A percentile compares a stretch with the other conserved stretches of the same genome.
Evolutionary conservation across 1,140 invertebrate genomes (phyloP).

Genomic region (Musca domestica): DNA sequence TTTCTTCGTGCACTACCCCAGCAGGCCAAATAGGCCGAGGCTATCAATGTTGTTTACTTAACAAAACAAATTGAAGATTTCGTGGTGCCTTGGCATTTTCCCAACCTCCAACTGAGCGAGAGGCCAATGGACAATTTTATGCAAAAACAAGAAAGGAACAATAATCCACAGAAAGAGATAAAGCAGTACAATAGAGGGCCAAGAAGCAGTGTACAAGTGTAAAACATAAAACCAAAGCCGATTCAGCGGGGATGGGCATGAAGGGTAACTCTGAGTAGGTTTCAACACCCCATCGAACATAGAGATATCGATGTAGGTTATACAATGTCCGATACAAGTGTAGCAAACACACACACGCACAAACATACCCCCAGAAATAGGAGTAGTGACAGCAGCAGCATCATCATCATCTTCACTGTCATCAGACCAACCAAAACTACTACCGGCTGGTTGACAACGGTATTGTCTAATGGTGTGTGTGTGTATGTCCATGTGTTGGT

Average conservation of each 20-base stretch:
- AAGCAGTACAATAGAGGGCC: neutral
- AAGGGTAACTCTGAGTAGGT: constrained; percentile 3
- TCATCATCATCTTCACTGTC: neutral
- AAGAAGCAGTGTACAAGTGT: neutral
- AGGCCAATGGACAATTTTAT: neutral
- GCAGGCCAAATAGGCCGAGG: no score
- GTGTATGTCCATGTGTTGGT: no score
- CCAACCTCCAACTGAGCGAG: constrained; percentile 9
- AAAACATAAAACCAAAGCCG: neutral
- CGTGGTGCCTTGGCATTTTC: neutral
- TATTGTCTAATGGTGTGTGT: no score
- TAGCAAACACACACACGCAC: neutral
- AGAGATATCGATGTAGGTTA: no score
- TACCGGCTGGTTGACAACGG: no score
- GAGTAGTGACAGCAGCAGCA: neutral
- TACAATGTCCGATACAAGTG: neutral
- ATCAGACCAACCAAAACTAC: neutral
- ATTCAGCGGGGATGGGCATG: constrained; percentile 2
- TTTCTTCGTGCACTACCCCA: no score
- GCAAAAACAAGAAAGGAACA: neutral
- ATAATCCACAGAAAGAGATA: neutral
- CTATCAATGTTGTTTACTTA: neutral
- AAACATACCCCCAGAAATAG: neutral
- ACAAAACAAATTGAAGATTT: no score
- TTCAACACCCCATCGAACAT: constrained; percentile 15